Percentiles rank a stretch among this genome's conserved stretches.
These are phyloP conservation scores for Elegia similella DNA, from an alignment of 2,888 invertebrate species.

Conservation along the genomic window DNA sequence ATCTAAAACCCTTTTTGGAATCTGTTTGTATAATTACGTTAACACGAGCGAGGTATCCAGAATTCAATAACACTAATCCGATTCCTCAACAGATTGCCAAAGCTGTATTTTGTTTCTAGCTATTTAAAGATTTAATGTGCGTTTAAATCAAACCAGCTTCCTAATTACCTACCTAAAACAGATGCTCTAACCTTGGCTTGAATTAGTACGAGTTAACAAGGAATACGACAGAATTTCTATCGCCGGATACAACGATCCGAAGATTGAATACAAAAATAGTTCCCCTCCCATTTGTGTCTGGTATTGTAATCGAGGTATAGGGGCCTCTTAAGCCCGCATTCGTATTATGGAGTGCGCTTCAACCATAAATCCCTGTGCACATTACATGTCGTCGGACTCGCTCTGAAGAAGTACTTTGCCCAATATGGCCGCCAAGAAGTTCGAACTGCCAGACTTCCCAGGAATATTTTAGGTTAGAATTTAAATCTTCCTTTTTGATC, in stretches of 20 bases:
- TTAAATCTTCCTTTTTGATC: conserved; percentile 9
- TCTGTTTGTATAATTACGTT: no score
- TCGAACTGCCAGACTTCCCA: conserved; percentile 23
- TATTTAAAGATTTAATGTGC: neutral
- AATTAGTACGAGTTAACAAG: conserved; percentile 8
- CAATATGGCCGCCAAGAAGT: conserved; percentile 33
- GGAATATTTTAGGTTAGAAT: conserved; percentile 12
- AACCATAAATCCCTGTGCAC: conserved; percentile 48
- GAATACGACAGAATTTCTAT: conserved; percentile 19
- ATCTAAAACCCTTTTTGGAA: no score
- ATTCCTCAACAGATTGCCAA: neutral
- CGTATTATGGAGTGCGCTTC: conserved; percentile 41
- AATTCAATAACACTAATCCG: no score
- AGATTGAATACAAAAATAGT: conserved; percentile 18
- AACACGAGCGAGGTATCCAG: no score
- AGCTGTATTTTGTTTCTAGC: neutral
- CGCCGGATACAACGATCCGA: conserved; percentile 9
- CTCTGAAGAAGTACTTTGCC: conserved; percentile 40
- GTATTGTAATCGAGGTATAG: conserved; percentile 32
- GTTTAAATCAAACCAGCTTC: neutral
- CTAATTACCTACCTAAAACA: neutral
- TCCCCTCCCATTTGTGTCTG: conserved; percentile 15
- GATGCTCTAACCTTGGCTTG: neutral
- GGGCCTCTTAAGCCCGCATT: conserved; percentile 40
- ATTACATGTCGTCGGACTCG: conserved; percentile 46